A percentile compares a stretch with the other conserved stretches of the same genome.
Evolutionary conservation across 2,113 vertebrate genomes (phyloP).

Genomic region (Ptilorrhoa leucosticta): DNA sequence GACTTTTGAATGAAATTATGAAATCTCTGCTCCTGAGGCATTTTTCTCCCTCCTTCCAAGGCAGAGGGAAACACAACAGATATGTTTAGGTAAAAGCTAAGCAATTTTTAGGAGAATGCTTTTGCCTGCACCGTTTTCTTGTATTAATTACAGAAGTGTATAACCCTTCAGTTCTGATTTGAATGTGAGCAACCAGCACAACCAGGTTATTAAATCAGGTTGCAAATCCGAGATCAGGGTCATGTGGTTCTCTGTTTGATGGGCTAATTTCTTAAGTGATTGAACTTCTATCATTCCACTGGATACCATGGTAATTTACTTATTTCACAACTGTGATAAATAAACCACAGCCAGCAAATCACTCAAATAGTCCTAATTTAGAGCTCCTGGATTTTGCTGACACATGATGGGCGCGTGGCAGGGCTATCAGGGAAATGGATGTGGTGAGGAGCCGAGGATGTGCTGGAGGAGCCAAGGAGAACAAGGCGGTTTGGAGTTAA

Average conservation of each 20-base stretch:
- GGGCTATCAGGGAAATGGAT: not conserved
- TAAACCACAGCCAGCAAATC: not conserved
- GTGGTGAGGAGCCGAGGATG: not conserved
- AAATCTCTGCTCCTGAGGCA: slow-evolving; percentile 47
- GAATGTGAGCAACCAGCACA: not conserved
- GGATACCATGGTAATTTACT: slow-evolving; percentile 31
- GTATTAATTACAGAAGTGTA: slow-evolving; percentile 60
- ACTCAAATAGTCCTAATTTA: not conserved
- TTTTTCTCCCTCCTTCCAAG: slow-evolving; percentile 53
- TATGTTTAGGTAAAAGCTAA: slow-evolving; percentile 41
- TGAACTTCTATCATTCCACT: slow-evolving; percentile 35
- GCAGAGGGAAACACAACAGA: slow-evolving; percentile 37
- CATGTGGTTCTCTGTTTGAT: slow-evolving; percentile 13
- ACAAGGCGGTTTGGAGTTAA: not conserved
- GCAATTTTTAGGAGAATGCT: slow-evolving; percentile 52
- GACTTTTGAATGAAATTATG: slow-evolving; percentile 68
- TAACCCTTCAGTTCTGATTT: slow-evolving; percentile 37
- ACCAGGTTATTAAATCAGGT: not conserved
- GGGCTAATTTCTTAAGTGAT: slow-evolving; percentile 52
- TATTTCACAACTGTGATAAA: slow-evolving; percentile 21
- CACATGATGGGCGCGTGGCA: not conserved
- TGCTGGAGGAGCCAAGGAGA: not conserved
- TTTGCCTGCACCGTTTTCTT: slow-evolving; percentile 37
- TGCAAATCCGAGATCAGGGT: not conserved
- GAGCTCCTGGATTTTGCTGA: not conserved